A percentile compares a stretch with the other conserved stretches of the same genome.
Conservation (phyloP, 2,113 vertebrate species). For the Ovis canadensis region DNA sequence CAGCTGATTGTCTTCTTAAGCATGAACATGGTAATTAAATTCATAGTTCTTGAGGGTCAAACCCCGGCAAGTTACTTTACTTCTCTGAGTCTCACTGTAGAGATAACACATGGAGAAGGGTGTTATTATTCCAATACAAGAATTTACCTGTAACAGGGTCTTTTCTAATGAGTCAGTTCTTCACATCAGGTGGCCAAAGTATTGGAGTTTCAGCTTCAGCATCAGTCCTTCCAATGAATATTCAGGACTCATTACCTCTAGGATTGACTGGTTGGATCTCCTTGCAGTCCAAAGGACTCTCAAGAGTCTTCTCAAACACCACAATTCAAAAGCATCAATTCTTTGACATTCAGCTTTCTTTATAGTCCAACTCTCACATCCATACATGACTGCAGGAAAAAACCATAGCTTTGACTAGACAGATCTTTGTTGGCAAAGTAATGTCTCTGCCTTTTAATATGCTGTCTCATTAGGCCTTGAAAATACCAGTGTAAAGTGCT, state of each 20-base stretch:
- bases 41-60: background rate
- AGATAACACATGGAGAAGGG: background rate
- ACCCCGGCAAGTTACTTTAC: background rate
- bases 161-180: background rate
- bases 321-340: background rate
- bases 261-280: background rate
- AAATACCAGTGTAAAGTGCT: background rate
- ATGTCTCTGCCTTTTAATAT: background rate
- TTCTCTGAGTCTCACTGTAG: background rate
- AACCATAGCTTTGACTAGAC: background rate
- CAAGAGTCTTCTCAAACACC: background rate
- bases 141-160: background rate
- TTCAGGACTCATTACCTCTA: background rate
- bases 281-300: background rate
- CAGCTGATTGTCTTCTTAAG: background rate
- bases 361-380: background rate
- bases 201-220: background rate
- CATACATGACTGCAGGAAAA: background rate
- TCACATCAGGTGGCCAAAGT: background rate
- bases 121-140: background rate
- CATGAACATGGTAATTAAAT: background rate
- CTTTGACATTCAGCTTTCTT: background rate
- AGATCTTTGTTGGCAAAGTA: background rate
- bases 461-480: background rate
- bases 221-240: background rate